These are phyloP conservation scores for Bovichtus variegatus DNA, from an alignment of 2,797 vertebrate species.

Conservation along the genomic window DNA sequence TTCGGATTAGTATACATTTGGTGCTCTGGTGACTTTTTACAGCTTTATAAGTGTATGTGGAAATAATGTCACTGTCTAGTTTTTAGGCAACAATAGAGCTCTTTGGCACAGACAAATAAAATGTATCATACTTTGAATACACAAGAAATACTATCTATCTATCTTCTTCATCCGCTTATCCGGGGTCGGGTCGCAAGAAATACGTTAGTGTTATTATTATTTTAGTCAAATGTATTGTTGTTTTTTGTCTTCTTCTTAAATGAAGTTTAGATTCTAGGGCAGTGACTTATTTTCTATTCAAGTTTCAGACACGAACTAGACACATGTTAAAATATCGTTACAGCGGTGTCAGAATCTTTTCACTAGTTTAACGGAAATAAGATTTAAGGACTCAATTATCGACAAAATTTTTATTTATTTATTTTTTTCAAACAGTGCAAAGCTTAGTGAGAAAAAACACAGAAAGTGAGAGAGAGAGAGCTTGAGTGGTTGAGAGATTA, in stretches of 20 bases:
- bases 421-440: neutral
- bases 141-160: no score
- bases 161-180: no score
- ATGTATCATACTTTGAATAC: neutral
- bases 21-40: neutral
- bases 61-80: neutral
- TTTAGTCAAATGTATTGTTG: no score
- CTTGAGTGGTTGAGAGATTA: conserved; percentile 48
- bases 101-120: neutral
- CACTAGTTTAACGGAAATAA: neutral
- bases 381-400: neutral
- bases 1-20: neutral
- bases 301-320: neutral
- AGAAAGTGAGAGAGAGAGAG: conserved; percentile 3
- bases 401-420: neutral
- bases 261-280: neutral
- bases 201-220: neutral
- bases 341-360: neutral
- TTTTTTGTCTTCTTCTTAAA: neutral
- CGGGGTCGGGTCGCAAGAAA: no score
- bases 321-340: neutral
- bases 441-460: neutral
- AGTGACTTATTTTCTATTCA: no score
- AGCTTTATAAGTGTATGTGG: neutral
- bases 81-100: neutral